phyloP scores from a whole-genome alignment of 2,113 vertebrate species.

The Heloderma charlesbogerti region DNA sequence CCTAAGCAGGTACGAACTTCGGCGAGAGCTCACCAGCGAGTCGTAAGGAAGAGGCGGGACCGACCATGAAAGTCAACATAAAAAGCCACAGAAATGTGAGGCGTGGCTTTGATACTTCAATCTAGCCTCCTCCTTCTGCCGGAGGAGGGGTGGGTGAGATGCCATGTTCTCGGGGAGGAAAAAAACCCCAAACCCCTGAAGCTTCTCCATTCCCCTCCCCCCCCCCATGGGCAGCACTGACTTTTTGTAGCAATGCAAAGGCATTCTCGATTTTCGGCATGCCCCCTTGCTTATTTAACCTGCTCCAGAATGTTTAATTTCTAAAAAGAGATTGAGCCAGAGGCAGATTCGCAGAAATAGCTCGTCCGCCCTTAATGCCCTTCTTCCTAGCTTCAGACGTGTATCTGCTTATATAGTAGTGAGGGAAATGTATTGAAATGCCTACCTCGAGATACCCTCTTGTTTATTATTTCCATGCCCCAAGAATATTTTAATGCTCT shows the following conservation, averaged over 20 bases:
- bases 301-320: neutral
- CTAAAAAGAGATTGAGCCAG: neutral
- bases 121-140: neutral
- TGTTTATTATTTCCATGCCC: neutral
- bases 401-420: neutral
- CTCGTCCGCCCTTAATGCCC: neutral
- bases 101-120: neutral
- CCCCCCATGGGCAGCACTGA: neutral
- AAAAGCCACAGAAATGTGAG: neutral
- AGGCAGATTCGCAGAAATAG: neutral
- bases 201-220: too few species aligned
- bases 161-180: neutral
- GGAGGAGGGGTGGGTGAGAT: neutral
- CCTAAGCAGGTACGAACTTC: too few species aligned
- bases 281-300: neutral
- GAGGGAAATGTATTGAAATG: neutral
- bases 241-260: neutral
- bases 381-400: neutral
- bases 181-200: neutral
- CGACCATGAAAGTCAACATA: neutral
- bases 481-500: neutral
- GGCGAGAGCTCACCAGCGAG: neutral
- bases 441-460: neutral
- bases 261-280: neutral
- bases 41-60: too few species aligned